Base-by-base conservation (phyloP, 2,888 invertebrate genomes). In the Branchellion lobata region DNA sequence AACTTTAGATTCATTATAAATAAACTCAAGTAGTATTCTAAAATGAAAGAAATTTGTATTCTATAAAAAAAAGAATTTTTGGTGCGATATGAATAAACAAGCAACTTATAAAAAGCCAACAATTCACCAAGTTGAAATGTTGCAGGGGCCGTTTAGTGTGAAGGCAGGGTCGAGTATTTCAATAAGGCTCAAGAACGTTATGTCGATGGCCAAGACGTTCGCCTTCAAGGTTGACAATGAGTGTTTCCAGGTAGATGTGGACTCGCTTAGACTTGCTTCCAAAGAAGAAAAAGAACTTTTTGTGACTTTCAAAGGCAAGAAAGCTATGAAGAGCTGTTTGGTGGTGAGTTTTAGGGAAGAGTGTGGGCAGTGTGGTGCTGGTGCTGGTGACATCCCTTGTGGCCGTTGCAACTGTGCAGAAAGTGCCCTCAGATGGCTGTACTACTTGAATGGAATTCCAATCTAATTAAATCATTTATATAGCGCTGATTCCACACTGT, bases 141-240 rank as follows among this genome's bases (percentile, higher is more conserved):
- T 31, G 18, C 69, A 89, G 84, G 90, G 90, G 27, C 90, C 90
- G 0, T 88, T 86, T 82, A 84, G 84, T 8, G 84, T 90, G 34
- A 88, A 86, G 82, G 84, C 87, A 8, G 88, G 88, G 11, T 84
- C 84, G 1, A 86, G 85, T n/a, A 85, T 86, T 0, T 82, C 85
- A 5, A 87, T 90, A 82, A 85, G 86, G n/a, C 89, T 90, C 85
- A 85, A 87, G 80, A 90, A 90, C 84, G 87, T 89, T 5, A 90
- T 89, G 82, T 83, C 84, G 5, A 85, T 86, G 57, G 84, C 86
- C 2, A 86, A 86, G 31, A 84, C 84, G 8, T 90, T 89, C 83
- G 84, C 84, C 27, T 88, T 87, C 84, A 84, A 85, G 76, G 86
- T 88, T 21, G 89, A 89, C 83, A 87, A 88, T 74, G 86, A 88